phyloP scores from a whole-genome alignment of 2,888 invertebrate genomes.

The Alitta virens region DNA sequence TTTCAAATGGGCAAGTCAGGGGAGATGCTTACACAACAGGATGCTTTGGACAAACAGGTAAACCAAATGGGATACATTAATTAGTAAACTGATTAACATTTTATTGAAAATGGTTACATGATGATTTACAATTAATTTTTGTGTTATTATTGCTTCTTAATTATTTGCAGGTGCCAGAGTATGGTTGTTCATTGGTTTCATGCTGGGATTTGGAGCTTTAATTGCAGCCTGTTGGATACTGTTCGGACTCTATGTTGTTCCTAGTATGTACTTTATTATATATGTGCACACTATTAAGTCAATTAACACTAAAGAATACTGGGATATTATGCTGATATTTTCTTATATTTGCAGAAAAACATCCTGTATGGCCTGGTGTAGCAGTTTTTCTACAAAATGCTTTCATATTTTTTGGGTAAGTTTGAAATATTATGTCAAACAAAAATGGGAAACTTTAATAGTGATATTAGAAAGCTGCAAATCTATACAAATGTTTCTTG shows the following conservation, averaged over 20 bases:
- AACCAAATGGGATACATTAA: background rate
- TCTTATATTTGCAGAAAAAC: slow-evolving; percentile 30
- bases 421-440: no score
- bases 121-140: no score
- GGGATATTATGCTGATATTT: no score
- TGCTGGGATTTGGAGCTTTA: slow-evolving; percentile 92
- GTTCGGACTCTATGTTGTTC: slow-evolving; percentile 73
- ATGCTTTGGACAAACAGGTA: slow-evolving; percentile 79
- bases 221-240: slow-evolving; percentile 96
- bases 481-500: no score
- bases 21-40: slow-evolving; percentile 77
- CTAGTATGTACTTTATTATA: no score
- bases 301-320: no score
- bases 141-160: no score
- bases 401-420: slow-evolving; percentile 74
- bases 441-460: no score
- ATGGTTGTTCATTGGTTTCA: slow-evolving; percentile 95
- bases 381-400: slow-evolving; percentile 91
- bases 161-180: slow-evolving; percentile 67
- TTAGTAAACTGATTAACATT: background rate
- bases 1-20: slow-evolving; percentile 83
- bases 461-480: no score
- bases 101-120: no score
- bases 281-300: no score
- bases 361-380: slow-evolving; percentile 68